These are phyloP conservation scores for Chrysaora quinquecirrha DNA, from an alignment of 30 jellyfish, hydroid and myxozoan genomes.

Conservation along the genomic window DNA sequence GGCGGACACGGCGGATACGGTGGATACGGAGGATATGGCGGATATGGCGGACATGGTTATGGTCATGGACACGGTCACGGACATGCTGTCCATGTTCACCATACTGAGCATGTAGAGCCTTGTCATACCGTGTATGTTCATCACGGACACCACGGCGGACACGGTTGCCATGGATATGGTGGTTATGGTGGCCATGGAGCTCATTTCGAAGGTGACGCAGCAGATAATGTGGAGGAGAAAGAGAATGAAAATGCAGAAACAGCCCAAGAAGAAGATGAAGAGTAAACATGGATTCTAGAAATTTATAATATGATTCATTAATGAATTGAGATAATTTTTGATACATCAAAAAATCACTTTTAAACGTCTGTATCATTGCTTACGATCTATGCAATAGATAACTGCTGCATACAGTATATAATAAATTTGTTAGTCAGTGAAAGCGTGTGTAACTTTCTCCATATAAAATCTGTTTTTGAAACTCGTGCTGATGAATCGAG, in stretches of 20 bases:
- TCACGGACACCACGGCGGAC: constrained; percentile 23
- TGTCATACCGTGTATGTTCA: constrained; percentile 60
- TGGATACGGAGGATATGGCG: background rate
- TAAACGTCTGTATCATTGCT: no score
- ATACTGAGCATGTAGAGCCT: background rate
- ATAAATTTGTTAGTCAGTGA: no score
- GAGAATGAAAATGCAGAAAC: constrained; percentile 51
- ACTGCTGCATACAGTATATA: no score
- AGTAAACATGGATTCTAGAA: background rate
- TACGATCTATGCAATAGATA: no score
- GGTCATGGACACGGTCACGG: constrained; percentile 7
- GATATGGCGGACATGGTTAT: background rate
- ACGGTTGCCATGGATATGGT: background rate
- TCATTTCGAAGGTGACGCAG: constrained; percentile 7
- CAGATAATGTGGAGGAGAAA: constrained; percentile 25
- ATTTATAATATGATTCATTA: background rate
- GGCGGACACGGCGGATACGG: background rate
- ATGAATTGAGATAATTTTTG: background rate
- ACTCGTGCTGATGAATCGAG: no score
- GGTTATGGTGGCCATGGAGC: constrained; percentile 4
- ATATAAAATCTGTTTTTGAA: no score
- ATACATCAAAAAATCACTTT: no score
- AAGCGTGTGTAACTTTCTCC: no score
- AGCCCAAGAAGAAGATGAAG: constrained; percentile 23
- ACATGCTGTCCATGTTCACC: constrained; percentile 5